These are phyloP conservation scores for Ondatra zibethicus DNA, from an alignment of 2,113 vertebrate species.

Conservation along the genomic window DNA sequence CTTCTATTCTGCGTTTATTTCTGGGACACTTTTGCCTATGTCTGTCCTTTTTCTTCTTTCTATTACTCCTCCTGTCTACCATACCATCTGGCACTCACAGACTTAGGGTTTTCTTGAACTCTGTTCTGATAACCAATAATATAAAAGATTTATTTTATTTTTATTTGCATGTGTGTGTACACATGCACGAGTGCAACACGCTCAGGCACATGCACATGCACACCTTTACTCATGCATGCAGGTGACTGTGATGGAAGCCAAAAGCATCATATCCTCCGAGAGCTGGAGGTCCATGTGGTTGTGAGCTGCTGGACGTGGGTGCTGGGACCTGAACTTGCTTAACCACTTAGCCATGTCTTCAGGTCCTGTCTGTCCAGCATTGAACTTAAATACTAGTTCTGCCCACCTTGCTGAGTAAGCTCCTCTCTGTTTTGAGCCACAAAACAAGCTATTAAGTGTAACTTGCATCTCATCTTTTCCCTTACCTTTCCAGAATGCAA, in stretches of 20 bases:
- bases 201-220: no score
- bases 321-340: not conserved
- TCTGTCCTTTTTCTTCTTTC: not conserved
- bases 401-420: not conserved
- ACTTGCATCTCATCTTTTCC: no score
- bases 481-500: not conserved
- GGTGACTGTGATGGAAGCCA: not conserved
- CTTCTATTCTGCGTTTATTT: not conserved
- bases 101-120: not conserved
- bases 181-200: accelerated
- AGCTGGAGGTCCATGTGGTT: not conserved
- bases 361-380: not conserved
- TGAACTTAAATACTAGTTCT: not conserved
- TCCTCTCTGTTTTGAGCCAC: not conserved
- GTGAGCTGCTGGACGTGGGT: not conserved
- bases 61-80: not conserved
- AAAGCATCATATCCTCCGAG: not conserved
- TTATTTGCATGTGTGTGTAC: not conserved
- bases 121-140: not conserved
- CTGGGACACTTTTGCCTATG: not conserved
- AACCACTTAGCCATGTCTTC: not conserved
- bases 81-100: not conserved
- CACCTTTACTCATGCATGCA: not conserved
- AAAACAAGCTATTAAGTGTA: not conserved
- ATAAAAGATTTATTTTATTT: not conserved